Evolutionary conservation across 1,140 invertebrate genomes (phyloP), one percentile per base, ranked within the genome.

Genomic region (Maconellicoccus hirsutus): DNA sequence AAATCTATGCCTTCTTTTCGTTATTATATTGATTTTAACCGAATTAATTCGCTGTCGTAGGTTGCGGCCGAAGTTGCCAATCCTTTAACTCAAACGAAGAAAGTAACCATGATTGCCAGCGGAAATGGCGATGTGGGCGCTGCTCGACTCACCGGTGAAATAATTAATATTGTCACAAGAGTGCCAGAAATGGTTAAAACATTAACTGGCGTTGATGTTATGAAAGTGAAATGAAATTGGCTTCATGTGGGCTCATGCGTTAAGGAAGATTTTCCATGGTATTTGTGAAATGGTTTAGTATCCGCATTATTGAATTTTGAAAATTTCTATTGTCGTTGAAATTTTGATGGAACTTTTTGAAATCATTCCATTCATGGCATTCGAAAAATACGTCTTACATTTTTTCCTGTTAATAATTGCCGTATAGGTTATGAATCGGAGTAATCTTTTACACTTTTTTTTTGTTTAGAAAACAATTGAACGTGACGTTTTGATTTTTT

Each of bases 51-150:
- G 10, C 29, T 38, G 33, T 1, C 21, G 22, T 74, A 97, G 93
- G 84, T 96, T 77, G 93, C 94, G 29, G 94, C 95, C 33, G 96
- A 98, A 82, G 91, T 98, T 66, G 93, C 94, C 38, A 94, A 94
- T 59, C 95, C 95, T 19, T 79, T 98, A 66, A 92, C 93, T 3
- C 91, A 96, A 79, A 86, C 91, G 1, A 95, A 93, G 79, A 96
- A 95, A 80, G 89, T 96, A 75, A 95, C 90, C 14, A 97, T 94
- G 94, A 89, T 98, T 8, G 94, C 93, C 1, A 92, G 87, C 75
- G 94, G 94, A n/a, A 87, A 86, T 73, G 92, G 93, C 70, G 90
- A 94, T 66, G 82, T 98, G 33, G 95, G 95, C 52, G 94, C 94
- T 1, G 87, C 92, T 73, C 97, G 96, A 81, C 80, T 98, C 63